A percentile compares a stretch with the other conserved stretches of the same genome.
Conservation (phyloP, 2,113 vertebrate species). For the Spilogale gracilis region DNA sequence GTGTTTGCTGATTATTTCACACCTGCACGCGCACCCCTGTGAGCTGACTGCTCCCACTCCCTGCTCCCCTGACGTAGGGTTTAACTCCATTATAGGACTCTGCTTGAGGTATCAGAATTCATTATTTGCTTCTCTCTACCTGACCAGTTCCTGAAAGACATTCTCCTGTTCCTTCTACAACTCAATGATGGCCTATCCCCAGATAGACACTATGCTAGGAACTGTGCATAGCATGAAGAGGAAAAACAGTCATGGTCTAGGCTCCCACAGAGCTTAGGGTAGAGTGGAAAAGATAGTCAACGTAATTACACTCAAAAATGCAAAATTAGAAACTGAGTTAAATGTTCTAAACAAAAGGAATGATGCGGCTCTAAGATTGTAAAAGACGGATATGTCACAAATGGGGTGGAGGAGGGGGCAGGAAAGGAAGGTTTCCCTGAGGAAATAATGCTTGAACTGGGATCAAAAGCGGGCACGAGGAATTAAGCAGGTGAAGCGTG, state of each 20-base stretch:
- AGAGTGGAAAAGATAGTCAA: neutral
- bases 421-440: neutral
- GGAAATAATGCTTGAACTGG: neutral
- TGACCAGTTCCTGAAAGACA: neutral
- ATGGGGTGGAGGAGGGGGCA: neutral
- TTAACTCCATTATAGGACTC: neutral
- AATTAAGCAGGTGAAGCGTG: neutral
- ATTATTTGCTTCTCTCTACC: neutral
- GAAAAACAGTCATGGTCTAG: neutral
- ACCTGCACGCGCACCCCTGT: neutral
- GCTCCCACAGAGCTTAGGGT: neutral
- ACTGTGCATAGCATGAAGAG: neutral
- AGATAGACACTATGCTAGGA: neutral
- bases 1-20: conserved; percentile 60
- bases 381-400: neutral
- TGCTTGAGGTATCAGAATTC: neutral
- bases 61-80: neutral
- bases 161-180: neutral
- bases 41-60: neutral
- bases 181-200: neutral
- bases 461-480: neutral
- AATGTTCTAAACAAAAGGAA: neutral
- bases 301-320: neutral
- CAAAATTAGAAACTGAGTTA: neutral
- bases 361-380: too few species aligned